phyloP scores from a whole-genome alignment of 2,888 invertebrate species.

The Hanleya hanleyi region DNA sequence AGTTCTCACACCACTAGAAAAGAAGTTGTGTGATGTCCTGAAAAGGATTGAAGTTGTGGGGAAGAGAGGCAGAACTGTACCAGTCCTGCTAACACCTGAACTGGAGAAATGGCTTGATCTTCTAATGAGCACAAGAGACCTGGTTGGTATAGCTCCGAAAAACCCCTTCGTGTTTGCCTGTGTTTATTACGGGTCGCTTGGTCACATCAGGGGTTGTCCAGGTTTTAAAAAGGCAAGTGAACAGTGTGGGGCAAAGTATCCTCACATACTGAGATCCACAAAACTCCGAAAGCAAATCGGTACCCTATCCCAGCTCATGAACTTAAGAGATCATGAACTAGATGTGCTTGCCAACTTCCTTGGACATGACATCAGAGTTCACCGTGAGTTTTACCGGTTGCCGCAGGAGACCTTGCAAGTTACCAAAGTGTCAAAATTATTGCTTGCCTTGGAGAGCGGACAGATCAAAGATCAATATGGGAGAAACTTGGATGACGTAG shows the following conservation, averaged over 20 bases:
- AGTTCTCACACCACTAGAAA: constrained; percentile 1
- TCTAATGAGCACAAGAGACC: not conserved
- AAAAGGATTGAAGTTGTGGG: constrained; percentile 8
- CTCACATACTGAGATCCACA: constrained; percentile 3
- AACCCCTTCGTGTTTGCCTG: constrained; percentile 14
- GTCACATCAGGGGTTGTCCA: constrained; percentile 1
- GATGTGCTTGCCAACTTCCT: constrained; percentile 16
- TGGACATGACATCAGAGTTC: constrained; percentile 11
- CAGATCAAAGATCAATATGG: not conserved
- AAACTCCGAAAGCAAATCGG: constrained; percentile 12
- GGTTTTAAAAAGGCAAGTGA: not conserved
- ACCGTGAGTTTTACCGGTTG: constrained; percentile 15
- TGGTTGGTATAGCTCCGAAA: not conserved
- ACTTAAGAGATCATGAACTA: constrained; percentile 13
- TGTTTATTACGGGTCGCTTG: not conserved
- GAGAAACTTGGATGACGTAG: not conserved
- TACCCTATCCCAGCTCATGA: constrained; percentile 11
- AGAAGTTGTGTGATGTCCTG: constrained; percentile 14
- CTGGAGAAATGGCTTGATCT: not conserved
- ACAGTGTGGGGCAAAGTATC: constrained; percentile 10
- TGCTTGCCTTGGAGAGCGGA: not conserved
- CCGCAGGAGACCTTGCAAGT: constrained; percentile 13
- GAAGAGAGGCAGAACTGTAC: constrained; percentile 14
- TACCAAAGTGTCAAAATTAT: not conserved
- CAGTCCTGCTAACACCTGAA: constrained; percentile 1